Percentiles rank a stretch among this genome's conserved stretches.
Evolutionary conservation across 2,113 vertebrate genomes (phyloP).

Genomic region (Brachionichthys hirsutus): DNA sequence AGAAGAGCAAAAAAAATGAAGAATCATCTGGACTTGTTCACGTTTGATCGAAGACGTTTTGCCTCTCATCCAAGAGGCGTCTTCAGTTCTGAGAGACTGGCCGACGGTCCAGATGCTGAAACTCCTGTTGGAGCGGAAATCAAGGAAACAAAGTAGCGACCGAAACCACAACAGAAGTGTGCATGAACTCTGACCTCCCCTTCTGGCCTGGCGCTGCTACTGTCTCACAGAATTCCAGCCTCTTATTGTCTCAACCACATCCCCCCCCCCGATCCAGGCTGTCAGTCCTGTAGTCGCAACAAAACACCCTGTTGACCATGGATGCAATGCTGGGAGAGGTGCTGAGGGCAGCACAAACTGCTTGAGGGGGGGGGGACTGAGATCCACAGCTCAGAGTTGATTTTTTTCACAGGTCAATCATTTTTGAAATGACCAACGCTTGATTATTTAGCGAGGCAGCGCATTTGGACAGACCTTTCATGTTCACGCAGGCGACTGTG

Average conservation of each 20-base stretch:
- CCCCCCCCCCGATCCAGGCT: slow-evolving; percentile 44
- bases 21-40: too few species aligned
- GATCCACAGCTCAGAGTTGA: not conserved
- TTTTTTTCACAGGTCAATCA: not conserved
- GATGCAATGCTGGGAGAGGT: not conserved
- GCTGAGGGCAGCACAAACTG: slow-evolving; percentile 10
- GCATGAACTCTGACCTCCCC: slow-evolving; percentile 1
- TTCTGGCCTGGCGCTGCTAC: slow-evolving; percentile 8
- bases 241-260: slow-evolving; percentile 46
- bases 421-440: slow-evolving; percentile 12
- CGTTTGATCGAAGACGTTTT: too few species aligned
- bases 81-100: too few species aligned
- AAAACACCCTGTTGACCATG: not conserved
- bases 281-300: slow-evolving; percentile 7
- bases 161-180: too few species aligned
- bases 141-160: too few species aligned
- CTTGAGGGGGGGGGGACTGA: not conserved
- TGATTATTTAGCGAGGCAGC: not conserved
- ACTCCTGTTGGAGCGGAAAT: too few species aligned
- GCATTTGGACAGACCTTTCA: too few species aligned
- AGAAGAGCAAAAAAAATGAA: too few species aligned
- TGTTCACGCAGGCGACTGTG: too few species aligned
- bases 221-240: slow-evolving; percentile 20
- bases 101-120: too few species aligned
- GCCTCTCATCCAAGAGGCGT: too few species aligned